These are phyloP conservation scores for Manacus vitellinus DNA, from an alignment of 2,113 vertebrate species.

Conservation along the genomic window DNA sequence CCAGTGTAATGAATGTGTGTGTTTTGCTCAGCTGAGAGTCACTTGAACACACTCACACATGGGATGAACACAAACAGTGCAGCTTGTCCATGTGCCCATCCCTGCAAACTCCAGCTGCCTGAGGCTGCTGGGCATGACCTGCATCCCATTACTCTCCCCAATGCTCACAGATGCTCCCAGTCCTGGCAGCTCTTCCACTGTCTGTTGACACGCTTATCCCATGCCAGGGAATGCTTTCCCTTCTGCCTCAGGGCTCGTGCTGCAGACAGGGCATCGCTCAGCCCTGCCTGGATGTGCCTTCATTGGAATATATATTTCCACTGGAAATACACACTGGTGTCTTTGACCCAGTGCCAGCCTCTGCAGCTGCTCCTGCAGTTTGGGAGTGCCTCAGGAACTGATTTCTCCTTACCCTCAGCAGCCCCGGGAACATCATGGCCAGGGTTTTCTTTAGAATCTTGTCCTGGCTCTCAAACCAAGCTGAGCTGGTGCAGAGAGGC, in stretches of 20 bases:
- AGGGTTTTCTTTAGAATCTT: not conserved
- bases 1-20: accelerated
- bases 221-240: not conserved
- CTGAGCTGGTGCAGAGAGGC: not conserved
- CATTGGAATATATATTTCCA: not conserved
- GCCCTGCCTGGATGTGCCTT: not conserved
- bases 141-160: accelerated
- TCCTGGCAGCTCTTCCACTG: not conserved
- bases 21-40: not conserved
- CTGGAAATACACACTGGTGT: not conserved
- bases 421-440: no score
- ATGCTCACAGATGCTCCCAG: accelerated
- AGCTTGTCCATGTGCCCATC: accelerated
- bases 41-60: accelerated
- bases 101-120: not conserved
- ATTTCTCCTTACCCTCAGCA: not conserved
- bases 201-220: not conserved
- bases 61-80: accelerated
- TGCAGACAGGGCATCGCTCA: not conserved
- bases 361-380: not conserved
- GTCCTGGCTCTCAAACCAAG: not conserved
- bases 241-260: not conserved
- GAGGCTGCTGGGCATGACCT: not conserved
- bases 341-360: not conserved
- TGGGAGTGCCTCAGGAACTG: not conserved